Base-by-base conservation (phyloP, 1,140 invertebrate species). In the Adelges cooleyi region DNA sequence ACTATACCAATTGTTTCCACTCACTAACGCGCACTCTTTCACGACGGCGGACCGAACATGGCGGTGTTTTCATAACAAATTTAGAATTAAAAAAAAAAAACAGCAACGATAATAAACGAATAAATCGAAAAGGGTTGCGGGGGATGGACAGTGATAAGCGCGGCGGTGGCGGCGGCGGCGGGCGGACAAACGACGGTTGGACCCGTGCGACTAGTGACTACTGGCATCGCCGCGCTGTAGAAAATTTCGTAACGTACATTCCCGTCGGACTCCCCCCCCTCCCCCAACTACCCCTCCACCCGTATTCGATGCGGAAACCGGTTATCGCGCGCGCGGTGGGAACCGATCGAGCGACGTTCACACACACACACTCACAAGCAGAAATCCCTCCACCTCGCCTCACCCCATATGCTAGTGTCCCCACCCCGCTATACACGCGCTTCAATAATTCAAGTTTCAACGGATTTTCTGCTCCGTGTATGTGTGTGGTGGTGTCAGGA, bases 221-320 rank as follows among this genome's bases (percentile, higher is more conserved):
- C 29, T 33, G 29, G 17, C 42, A 40, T 42, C 44, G 54, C 25
- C 44, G 44, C 33, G 18, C 20, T 5, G 10, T 44, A 44, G 38
- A 59, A 62, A 25, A 62, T 62, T 62, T 62, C 42, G 56, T 62
- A 62, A 62, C 56, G 56, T 48, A 62, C 56, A 62, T 62, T 62
- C 56, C 25, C 56, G 56, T 23, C 29, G 56, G 25, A 62, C 25
- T 25, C 52, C 23, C 23, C 42, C 6, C 53, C 53, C 8, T n/a
- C 15, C 15, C 0, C 4, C 53, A 20, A 3, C 53, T 17, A 13
- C 38, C 36, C 40, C 15, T n/a, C 20, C 20, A 15, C 29, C 6
- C 3, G 17, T 29, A 2, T 23, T 10, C 27, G 49, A 22, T 15
- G 56, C 29, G 33, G 56, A 46, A 62, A 62, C 56, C 56, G 56